Evolutionary conservation across 2,888 invertebrate species (phyloP).

Genomic region (Rhagonycha fulva): DNA sequence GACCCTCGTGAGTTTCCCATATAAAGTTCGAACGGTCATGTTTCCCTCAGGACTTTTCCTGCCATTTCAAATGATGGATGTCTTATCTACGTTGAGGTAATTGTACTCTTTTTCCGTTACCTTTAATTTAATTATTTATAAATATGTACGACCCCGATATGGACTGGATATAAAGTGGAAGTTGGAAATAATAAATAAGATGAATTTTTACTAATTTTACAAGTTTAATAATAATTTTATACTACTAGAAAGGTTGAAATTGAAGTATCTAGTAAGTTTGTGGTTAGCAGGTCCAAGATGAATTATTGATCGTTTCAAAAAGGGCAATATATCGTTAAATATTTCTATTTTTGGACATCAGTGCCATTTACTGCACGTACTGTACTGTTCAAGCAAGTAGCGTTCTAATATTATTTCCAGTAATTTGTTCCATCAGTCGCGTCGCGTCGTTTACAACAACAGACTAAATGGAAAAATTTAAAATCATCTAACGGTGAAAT

Average conservation of each 20-base stretch:
- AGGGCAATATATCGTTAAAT: background rate
- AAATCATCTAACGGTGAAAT: constrained; percentile 16
- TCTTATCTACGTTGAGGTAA: constrained; percentile 9
- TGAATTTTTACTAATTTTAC: too few relatives aligned
- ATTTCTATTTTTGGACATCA: background rate
- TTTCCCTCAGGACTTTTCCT: constrained; percentile 14
- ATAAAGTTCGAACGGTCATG: constrained; percentile 15
- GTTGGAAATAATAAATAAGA: background rate
- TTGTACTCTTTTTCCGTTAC: constrained; percentile 3
- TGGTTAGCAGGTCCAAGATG: background rate
- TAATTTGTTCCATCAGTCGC: background rate
- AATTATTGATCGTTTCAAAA: background rate
- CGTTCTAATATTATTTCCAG: background rate
- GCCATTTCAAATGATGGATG: constrained; percentile 17
- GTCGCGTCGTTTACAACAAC: background rate
- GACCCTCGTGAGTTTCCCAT: constrained; percentile 12
- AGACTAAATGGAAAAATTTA: background rate
- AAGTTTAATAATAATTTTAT: background rate
- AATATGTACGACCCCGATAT: background rate
- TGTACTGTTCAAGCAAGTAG: background rate
- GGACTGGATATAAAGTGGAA: background rate
- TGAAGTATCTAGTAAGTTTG: background rate
- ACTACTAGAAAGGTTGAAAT: background rate
- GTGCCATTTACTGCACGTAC: too few relatives aligned
- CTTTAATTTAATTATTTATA: constrained; percentile 3